Conservation (phyloP, 2,888 invertebrate genomes). For the Octodonta nipae region DNA sequence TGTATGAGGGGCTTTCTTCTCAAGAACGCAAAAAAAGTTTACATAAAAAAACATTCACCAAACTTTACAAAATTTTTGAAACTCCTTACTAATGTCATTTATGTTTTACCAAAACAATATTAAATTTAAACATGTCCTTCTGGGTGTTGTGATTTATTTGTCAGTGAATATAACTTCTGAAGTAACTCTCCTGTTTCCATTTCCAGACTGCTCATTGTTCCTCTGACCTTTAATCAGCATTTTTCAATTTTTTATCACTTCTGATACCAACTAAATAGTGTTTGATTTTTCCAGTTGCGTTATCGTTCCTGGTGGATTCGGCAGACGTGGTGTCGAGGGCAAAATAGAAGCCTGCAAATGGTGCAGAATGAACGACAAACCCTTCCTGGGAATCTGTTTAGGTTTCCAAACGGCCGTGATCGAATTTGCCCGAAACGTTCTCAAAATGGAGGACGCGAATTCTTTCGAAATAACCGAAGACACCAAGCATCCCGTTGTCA, state of each 20-base stretch:
- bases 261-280: not conserved
- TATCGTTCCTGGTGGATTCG: constrained; percentile 95
- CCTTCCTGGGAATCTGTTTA: constrained; percentile 92
- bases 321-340: constrained; percentile 88
- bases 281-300: constrained; percentile 55
- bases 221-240: not conserved
- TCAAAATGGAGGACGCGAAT: constrained; percentile 64
- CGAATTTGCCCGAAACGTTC: constrained; percentile 81
- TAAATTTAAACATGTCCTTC: no score
- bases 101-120: no score
- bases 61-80: no score
- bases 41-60: no score
- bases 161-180: no score
- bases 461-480: constrained; percentile 53
- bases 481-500: constrained; percentile 66
- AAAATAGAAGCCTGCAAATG: constrained; percentile 87
- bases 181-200: no score
- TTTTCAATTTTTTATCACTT: not conserved
- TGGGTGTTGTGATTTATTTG: no score
- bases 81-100: no score
- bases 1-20: no score
- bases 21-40: no score
- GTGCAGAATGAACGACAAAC: constrained; percentile 81
- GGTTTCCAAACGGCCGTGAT: constrained; percentile 94
- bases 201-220: not conserved